A percentile compares a stretch with the other conserved stretches of the same genome.
Evolutionary conservation across 1,140 invertebrate genomes (phyloP).

Genomic region (Cotesia chilonis): DNA sequence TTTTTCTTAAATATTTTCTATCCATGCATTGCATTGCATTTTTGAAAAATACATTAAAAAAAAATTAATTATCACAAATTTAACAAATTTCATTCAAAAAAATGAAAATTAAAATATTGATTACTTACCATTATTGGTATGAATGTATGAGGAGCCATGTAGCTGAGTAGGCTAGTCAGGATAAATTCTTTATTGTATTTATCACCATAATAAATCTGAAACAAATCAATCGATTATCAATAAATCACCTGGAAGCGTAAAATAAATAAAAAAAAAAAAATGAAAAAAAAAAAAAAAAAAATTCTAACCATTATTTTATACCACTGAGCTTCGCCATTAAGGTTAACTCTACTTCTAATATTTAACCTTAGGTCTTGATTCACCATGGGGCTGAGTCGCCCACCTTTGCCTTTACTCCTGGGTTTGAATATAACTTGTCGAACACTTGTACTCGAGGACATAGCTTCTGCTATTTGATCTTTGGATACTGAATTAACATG

Average conservation of each 20-base stretch:
- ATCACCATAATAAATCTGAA: slow-evolving; percentile 75
- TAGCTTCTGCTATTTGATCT: slow-evolving; percentile 38
- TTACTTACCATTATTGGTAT: slow-evolving; percentile 69
- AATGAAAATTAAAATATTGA: neutral
- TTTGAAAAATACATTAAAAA: too few species aligned
- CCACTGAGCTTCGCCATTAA: slow-evolving; percentile 61
- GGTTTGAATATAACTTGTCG: slow-evolving; percentile 43
- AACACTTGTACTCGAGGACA: slow-evolving; percentile 41
- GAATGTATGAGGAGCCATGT: slow-evolving; percentile 72
- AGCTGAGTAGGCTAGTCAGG: slow-evolving; percentile 69
- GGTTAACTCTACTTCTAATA: slow-evolving; percentile 3
- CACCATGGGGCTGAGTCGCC: slow-evolving; percentile 50
- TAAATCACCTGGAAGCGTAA: neutral
- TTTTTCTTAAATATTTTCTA: too few species aligned
- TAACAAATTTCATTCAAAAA: too few species aligned
- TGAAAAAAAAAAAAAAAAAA: slow-evolving; percentile 28
- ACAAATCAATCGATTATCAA: slow-evolving; percentile 37
- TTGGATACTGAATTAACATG: too few species aligned
- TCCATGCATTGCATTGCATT: too few species aligned
- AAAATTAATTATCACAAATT: too few species aligned
- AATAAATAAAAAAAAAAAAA: neutral
- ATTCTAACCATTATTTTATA: slow-evolving; percentile 69
- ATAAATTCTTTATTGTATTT: slow-evolving; percentile 78
- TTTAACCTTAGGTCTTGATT: slow-evolving; percentile 35
- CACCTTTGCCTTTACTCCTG: slow-evolving; percentile 39